Conservation (phyloP, 2,113 vertebrate genomes). For the Phycodurus eques region DNA sequence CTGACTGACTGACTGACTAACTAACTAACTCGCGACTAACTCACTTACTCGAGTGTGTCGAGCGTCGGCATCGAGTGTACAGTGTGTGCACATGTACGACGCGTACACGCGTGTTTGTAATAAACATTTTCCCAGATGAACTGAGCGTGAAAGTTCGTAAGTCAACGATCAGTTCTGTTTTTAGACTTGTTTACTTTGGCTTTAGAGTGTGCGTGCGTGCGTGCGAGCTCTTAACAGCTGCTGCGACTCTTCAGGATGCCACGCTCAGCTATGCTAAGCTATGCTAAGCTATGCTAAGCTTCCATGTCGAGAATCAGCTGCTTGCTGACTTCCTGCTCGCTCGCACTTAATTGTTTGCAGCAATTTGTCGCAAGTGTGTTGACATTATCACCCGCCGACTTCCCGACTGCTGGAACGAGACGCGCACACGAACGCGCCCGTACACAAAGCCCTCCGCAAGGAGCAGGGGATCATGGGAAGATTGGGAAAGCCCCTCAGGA, state of each 20-base stretch:
- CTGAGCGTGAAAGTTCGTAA: slow-evolving; percentile 8
- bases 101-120: background rate
- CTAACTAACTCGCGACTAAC: too few species aligned
- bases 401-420: slow-evolving; percentile 25
- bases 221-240: background rate
- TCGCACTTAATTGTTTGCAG: slow-evolving; percentile 43
- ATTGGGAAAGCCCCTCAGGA: background rate
- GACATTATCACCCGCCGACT: slow-evolving; percentile 50
- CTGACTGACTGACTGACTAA: too few species aligned
- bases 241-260: background rate
- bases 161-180: slow-evolving; percentile 27
- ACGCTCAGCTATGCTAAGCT: background rate
- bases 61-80: too few species aligned
- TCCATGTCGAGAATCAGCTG: background rate
- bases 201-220: background rate
- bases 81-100: too few species aligned
- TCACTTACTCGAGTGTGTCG: too few species aligned
- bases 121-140: background rate
- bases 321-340: slow-evolving; percentile 25
- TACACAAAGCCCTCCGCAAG: background rate
- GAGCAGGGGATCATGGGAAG: background rate
- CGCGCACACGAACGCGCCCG: slow-evolving; percentile 25
- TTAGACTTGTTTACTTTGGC: slow-evolving; percentile 45
- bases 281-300: background rate
- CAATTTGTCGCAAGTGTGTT: slow-evolving; percentile 40